These are phyloP conservation scores for Epiperipatus broadwayi DNA, from an alignment of 2,888 invertebrate genomes.

Conservation along the genomic window DNA sequence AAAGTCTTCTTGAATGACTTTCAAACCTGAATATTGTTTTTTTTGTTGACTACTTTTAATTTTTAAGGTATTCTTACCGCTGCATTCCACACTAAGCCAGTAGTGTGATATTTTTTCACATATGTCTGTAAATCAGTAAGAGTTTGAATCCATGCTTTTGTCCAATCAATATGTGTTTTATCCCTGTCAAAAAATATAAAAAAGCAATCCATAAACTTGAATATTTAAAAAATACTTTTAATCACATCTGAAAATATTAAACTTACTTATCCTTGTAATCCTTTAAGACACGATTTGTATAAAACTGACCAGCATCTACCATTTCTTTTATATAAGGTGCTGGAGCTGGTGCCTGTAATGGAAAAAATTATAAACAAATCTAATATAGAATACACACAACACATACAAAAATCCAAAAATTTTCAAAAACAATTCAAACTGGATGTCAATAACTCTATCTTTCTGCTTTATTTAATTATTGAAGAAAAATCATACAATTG, in stretches of 20 bases:
- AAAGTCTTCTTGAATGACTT: no score
- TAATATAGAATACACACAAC: background rate
- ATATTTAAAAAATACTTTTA: conserved; percentile 1
- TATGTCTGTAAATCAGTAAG: conserved; percentile 69
- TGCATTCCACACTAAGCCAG: conserved; percentile 78
- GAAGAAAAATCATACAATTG: no score
- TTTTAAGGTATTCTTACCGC: no score
- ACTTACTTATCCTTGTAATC: conserved; percentile 82
- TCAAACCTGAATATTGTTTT: no score
- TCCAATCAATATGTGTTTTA: conserved; percentile 82
- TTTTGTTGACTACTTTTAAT: no score
- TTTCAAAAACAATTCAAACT: no score
- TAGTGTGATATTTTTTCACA: conserved; percentile 84
- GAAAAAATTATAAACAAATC: conserved; percentile 11
- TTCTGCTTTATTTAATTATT: no score
- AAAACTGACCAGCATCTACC: conserved; percentile 94
- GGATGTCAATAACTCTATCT: no score
- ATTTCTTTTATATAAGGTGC: conserved; percentile 93
- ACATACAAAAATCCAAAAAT: background rate
- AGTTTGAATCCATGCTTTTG: conserved; percentile 70
- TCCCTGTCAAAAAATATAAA: conserved; percentile 34
- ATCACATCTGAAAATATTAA: background rate
- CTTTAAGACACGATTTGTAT: conserved; percentile 88
- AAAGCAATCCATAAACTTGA: background rate
- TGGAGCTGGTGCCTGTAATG: conserved; percentile 55